Evolutionary conservation across 1,140 invertebrate genomes (phyloP).

Genomic region (Lysiphlebus fabarum): DNA sequence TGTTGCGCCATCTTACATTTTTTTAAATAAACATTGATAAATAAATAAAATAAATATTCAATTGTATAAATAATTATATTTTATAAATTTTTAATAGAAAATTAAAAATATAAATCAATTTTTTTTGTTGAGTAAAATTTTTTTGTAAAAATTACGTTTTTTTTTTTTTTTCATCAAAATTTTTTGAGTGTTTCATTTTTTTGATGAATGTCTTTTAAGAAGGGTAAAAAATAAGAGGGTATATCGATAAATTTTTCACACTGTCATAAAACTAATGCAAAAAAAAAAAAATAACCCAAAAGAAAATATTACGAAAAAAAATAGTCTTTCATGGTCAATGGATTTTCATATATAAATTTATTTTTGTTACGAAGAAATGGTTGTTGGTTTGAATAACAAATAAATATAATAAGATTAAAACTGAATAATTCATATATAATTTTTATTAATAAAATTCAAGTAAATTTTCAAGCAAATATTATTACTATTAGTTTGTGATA

Average conservation of each 20-base stretch:
- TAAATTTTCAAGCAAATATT: slow-evolving; percentile 14
- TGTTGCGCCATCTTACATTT: slow-evolving; percentile 15
- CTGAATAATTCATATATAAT: too few relatives aligned
- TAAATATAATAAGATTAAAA: neutral
- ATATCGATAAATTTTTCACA: slow-evolving; percentile 19
- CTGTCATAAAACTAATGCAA: slow-evolving; percentile 12
- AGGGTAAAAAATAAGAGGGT: slow-evolving; percentile 2
- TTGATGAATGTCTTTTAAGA: neutral
- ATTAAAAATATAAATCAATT: too few relatives aligned
- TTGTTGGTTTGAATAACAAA: slow-evolving; percentile 26
- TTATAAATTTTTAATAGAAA: too few relatives aligned
- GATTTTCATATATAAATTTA: slow-evolving; percentile 9
- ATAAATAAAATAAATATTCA: too few relatives aligned
- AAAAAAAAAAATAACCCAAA: slow-evolving; percentile 1
- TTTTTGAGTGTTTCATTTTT: neutral
- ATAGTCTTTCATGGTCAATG: slow-evolving; percentile 21
- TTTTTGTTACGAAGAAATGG: slow-evolving; percentile 3
- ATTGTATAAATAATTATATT: too few relatives aligned
- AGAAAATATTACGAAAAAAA: slow-evolving; percentile 4
- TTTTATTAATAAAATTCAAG: too few relatives aligned
- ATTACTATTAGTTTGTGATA: neutral
- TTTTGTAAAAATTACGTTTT: too few relatives aligned
- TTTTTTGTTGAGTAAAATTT: too few relatives aligned
- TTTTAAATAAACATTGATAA: too few relatives aligned
- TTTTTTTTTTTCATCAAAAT: too few relatives aligned